Base-by-base conservation (phyloP, 2,888 invertebrate species). In the Andrena camellia region DNA sequence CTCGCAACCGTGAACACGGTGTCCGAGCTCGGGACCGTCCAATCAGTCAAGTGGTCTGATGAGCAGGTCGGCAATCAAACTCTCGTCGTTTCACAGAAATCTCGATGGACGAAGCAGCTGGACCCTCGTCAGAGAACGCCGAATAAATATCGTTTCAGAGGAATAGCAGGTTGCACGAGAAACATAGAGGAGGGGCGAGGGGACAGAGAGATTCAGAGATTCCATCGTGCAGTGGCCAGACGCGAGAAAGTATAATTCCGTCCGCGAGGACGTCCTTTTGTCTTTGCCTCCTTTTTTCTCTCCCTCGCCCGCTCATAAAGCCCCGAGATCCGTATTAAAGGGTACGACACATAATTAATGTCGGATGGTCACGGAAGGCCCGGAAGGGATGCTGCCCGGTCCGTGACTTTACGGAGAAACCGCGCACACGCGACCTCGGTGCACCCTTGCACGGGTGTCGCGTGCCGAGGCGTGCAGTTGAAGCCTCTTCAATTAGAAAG, bases 311-410 rank as follows among this genome's bases (percentile, higher is more conserved):
- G 69, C 77, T 79, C 78, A 73, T 84, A 80, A 85, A 85, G 79
- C 67, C 42, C 42, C 83, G 81, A 80, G 84, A 84, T 86, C 85
- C 87, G 78, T 85, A 89, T 90, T 87, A 87, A 89, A 89, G 82
- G 82, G 73, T 83, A 83, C 66, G 83, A 79, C 81, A 77, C 68
- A 78, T 88, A 90, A 89, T 89, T 89, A 90, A 89, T 90, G 87
- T 78, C 72, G 59, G 67, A 48, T 71, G 72, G 90, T 89, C 89
- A 89, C 89, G 89, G 85, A 78, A 81, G 81, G 60, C 75, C 62
- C 60, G n/a, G n/a, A n/a, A 5, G n/a, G 71, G 42, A 42, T 59
- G 76, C 42, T 66, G 73, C 78, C 62, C 59, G 79, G 70, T 52
- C 74, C 77, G 79, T 70, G 78, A 75, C 81, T 80, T 80, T 68